Conservation (phyloP, 2,797 vertebrate genomes). For the Rhinichthys osculus region DNA sequence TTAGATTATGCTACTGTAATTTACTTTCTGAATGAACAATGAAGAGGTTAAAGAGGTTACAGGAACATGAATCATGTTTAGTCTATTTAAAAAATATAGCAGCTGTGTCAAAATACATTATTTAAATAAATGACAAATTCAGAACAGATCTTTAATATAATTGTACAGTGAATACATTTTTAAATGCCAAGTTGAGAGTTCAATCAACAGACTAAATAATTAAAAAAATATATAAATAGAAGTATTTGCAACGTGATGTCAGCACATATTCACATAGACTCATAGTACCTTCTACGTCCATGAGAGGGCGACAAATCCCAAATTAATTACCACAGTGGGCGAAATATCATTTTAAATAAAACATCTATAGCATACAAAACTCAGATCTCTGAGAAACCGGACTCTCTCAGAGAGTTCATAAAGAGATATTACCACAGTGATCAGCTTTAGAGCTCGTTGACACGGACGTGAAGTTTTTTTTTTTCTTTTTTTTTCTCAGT, state of each 20-base stretch:
- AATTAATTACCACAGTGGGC: conserved; percentile 42
- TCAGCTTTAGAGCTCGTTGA: background rate
- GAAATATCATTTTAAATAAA: conserved; percentile 44
- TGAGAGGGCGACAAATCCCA: conserved; percentile 29
- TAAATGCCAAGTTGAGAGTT: background rate
- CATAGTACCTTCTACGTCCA: conserved; percentile 20
- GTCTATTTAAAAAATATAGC: background rate
- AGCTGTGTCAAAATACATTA: background rate
- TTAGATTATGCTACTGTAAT: background rate
- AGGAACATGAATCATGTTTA: background rate
- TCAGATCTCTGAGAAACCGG: conserved; percentile 23
- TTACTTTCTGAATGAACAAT: background rate
- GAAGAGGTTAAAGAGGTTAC: background rate
- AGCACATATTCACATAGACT: background rate
- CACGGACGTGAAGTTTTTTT: background rate
- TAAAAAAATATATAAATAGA: background rate
- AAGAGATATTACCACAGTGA: background rate
- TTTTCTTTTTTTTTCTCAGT: background rate
- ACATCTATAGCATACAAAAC: conserved; percentile 25
- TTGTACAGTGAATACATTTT: background rate
- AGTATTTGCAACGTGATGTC: background rate
- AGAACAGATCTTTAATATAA: background rate
- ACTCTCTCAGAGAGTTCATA: conserved; percentile 15
- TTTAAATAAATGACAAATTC: background rate
- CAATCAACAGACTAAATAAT: background rate